These are phyloP conservation scores for Bostrychus sinensis DNA, from an alignment of 2,113 vertebrate species.

Conservation along the genomic window DNA sequence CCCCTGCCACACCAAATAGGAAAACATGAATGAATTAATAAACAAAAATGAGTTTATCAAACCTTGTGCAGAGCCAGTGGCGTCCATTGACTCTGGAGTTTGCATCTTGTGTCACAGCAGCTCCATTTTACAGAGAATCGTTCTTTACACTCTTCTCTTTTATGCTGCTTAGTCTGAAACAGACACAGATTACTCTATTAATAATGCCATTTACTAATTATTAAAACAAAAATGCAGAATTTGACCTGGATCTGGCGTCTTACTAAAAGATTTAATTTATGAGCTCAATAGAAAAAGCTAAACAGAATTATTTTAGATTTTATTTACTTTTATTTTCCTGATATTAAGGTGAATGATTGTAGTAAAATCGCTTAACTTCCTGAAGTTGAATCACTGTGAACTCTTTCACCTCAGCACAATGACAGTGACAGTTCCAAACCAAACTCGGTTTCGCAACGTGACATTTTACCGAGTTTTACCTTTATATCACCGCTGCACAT, in stretches of 20 bases:
- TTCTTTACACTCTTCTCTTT: neutral
- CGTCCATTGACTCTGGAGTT: constrained; percentile 33
- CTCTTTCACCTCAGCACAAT: neutral
- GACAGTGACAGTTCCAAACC: neutral
- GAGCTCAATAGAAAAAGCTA: no score
- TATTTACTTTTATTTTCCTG: no score
- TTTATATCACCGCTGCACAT: neutral
- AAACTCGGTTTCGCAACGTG: neutral
- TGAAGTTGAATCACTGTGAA: neutral
- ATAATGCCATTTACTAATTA: neutral
- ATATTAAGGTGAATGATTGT: no score
- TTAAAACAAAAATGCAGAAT: no score
- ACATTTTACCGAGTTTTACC: neutral
- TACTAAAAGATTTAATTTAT: no score
- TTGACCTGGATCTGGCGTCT: no score
- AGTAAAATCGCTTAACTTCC: no score
- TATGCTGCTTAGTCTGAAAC: neutral
- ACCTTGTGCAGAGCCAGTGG: constrained; percentile 55
- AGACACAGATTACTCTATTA: no score
- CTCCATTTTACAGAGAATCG: constrained; percentile 38
- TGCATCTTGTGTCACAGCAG: constrained; percentile 4
- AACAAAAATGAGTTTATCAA: neutral
- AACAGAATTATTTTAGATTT: no score
- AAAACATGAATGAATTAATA: neutral
- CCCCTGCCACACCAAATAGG: neutral